These are phyloP conservation scores for Chromobotia macracanthus DNA, from an alignment of 2,797 vertebrate species.

Conservation along the genomic window DNA sequence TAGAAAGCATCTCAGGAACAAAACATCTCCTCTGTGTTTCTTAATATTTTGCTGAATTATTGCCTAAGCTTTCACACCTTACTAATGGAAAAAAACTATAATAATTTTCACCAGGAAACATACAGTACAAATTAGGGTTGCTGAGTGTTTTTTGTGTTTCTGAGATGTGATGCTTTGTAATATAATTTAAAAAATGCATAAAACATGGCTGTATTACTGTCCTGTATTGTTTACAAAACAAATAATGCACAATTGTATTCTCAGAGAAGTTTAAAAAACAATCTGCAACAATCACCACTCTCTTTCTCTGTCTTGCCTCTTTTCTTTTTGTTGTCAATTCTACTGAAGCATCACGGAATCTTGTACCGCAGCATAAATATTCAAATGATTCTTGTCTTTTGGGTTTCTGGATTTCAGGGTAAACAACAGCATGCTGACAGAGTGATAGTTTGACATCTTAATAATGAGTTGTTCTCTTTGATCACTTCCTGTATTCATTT, in stretches of 20 bases:
- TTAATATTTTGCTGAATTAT: conserved; percentile 5
- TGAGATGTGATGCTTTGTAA: background rate
- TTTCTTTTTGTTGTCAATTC: conserved; percentile 29
- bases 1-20: conserved; percentile 22
- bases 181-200: background rate
- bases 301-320: conserved; percentile 38
- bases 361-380: background rate
- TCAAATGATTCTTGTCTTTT: conserved; percentile 38
- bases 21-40: conserved; percentile 1
- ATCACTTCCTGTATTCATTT: conserved; percentile 70
- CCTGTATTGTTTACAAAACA: conserved; percentile 46
- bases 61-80: conserved; percentile 18
- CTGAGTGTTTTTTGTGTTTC: conserved; percentile 8
- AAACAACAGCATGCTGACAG: conserved; percentile 65
- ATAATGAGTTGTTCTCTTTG: conserved; percentile 73
- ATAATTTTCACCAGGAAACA: background rate
- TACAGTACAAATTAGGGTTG: background rate
- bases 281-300: background rate
- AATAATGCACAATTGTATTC: background rate
- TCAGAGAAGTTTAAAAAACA: background rate
- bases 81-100: conserved; percentile 10
- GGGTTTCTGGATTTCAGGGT: conserved; percentile 29
- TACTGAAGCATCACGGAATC: background rate
- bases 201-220: conserved; percentile 52
- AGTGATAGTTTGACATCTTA: conserved; percentile 65